A percentile compares a stretch with the other conserved stretches of the same genome.
These are phyloP conservation scores for Lophius americanus DNA, from an alignment of 2,797 vertebrate genomes.

Conservation along the genomic window DNA sequence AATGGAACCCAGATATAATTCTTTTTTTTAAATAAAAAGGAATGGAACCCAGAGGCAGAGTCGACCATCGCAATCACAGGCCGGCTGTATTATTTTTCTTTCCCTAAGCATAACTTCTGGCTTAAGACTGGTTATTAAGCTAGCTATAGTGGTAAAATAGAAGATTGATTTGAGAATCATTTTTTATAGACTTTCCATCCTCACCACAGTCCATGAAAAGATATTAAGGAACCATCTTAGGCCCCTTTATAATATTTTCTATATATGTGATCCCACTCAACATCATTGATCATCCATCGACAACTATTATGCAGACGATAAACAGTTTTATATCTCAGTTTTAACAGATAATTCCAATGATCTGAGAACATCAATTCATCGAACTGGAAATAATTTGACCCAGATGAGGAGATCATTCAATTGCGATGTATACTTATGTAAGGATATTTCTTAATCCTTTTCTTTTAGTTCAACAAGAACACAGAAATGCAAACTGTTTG, in stretches of 20 bases:
- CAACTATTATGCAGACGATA: not conserved
- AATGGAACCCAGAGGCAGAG: no score
- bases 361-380: not conserved
- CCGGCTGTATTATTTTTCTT: no score
- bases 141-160: not conserved
- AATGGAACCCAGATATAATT: no score
- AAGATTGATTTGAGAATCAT: not conserved
- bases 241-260: constrained; percentile 3
- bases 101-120: no score
- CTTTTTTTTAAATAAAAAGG: no score
- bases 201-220: not conserved
- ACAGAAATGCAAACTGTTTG: not conserved
- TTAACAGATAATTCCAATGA: not conserved
- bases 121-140: not conserved
- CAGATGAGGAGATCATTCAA: not conserved
- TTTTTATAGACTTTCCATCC: not conserved
- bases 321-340: not conserved
- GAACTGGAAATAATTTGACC: not conserved
- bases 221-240: constrained; percentile 6
- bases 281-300: not conserved
- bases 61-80: no score
- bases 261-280: no score
- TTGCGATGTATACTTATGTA: no score
- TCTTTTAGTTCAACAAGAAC: no score
- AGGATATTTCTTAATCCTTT: no score